Conservation (phyloP, 1,140 invertebrate species). For the Chrysomallon squamiferum region DNA sequence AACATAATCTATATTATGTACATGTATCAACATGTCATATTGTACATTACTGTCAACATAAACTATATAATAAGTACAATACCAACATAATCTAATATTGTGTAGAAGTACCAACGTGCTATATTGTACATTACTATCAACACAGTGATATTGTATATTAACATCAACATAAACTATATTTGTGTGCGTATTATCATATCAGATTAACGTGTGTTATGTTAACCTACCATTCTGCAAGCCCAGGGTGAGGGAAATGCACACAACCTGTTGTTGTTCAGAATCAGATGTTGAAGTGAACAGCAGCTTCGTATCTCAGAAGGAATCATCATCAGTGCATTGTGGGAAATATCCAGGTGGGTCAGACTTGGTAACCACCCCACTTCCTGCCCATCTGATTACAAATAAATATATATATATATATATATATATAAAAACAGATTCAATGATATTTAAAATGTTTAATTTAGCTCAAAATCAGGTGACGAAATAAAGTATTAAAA, state of each 20-base stretch:
- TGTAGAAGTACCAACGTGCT: too few relatives aligned
- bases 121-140: too few relatives aligned
- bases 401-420: not conserved
- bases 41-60: too few relatives aligned
- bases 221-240: slow-evolving; percentile 46
- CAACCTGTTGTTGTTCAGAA: slow-evolving; percentile 40
- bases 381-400: not conserved
- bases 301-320: slow-evolving; percentile 34
- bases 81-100: too few relatives aligned
- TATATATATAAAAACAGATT: not conserved
- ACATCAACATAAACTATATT: too few relatives aligned
- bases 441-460: not conserved
- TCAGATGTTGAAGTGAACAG: slow-evolving; percentile 21
- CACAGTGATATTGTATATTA: too few relatives aligned
- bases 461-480: not conserved
- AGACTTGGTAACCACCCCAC: slow-evolving; percentile 7
- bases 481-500: not conserved
- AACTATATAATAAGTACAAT: too few relatives aligned
- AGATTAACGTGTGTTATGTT: too few relatives aligned
- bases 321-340: slow-evolving; percentile 39
- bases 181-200: too few relatives aligned
- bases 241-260: slow-evolving; percentile 38
- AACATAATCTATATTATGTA: too few relatives aligned
- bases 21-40: too few relatives aligned
- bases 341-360: slow-evolving; percentile 31